Conservation (phyloP, 1,140 invertebrate genomes). For the Aphelinus atriplicis region DNA sequence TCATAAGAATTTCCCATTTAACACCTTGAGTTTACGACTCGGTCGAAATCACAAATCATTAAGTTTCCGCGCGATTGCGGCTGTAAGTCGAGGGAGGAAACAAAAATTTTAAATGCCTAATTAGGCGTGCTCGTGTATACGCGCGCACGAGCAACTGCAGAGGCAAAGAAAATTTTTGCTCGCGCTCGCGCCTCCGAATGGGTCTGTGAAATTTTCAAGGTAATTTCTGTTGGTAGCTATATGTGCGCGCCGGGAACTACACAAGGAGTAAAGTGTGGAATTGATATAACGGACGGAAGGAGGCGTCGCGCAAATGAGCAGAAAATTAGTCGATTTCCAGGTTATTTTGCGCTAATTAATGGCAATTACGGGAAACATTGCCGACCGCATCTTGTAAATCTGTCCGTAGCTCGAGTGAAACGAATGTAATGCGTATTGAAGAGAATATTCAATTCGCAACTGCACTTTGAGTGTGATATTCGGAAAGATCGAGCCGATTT, state of each 20-base stretch:
- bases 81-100: not conserved
- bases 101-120: slow-evolving; percentile 21
- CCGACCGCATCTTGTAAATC: too few species aligned
- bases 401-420: too few species aligned
- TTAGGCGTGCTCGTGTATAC: slow-evolving; percentile 14
- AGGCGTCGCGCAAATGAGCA: not conserved
- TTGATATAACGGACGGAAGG: not conserved
- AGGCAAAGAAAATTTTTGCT: slow-evolving; percentile 17
- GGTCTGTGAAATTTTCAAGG: slow-evolving; percentile 22
- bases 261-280: slow-evolving; percentile 3
- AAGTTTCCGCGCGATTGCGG: slow-evolving; percentile 1
- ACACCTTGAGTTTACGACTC: not conserved
- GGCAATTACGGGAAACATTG: not conserved
- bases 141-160: not conserved
- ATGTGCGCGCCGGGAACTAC: slow-evolving; percentile 4
- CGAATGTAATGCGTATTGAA: too few species aligned
- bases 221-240: slow-evolving; percentile 3
- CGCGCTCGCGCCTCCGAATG: slow-evolving; percentile 7
- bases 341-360: slow-evolving; percentile 4
- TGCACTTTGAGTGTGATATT: too few species aligned
- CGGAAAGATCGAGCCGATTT: too few species aligned
- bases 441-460: too few species aligned
- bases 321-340: slow-evolving; percentile 20
- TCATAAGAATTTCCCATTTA: too few species aligned
- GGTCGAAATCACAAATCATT: slow-evolving; percentile 28